Conservation (phyloP, 2,797 vertebrate genomes). For the Oophaga sylvatica region DNA sequence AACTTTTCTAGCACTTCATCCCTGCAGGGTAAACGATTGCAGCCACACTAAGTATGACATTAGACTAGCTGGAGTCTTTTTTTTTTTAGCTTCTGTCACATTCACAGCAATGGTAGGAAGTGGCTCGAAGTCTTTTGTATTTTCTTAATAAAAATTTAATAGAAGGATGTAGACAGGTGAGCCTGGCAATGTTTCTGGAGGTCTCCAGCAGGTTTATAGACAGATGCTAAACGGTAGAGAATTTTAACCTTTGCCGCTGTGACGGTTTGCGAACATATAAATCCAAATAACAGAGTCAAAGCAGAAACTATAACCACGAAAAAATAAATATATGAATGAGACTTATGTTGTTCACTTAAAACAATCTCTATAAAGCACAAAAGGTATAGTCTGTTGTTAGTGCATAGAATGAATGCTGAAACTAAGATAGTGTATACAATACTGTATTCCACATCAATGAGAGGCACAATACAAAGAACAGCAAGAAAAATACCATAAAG, state of each 20-base stretch:
- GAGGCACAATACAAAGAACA: neutral
- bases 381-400: neutral
- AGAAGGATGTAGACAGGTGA: slow-evolving; percentile 41
- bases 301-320: no score
- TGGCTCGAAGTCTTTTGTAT: slow-evolving; percentile 10
- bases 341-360: neutral
- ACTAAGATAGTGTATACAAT: neutral
- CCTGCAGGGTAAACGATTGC: slow-evolving; percentile 22
- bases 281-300: neutral
- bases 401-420: neutral
- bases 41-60: slow-evolving; percentile 24
- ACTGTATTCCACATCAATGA: neutral
- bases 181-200: slow-evolving; percentile 6
- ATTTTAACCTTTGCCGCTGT: neutral
- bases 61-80: neutral
- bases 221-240: slow-evolving; percentile 12
- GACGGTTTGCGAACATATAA: neutral
- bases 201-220: slow-evolving; percentile 28
- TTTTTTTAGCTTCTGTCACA: slow-evolving; percentile 2
- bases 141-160: slow-evolving; percentile 36
- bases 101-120: slow-evolving; percentile 10
- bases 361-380: neutral
- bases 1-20: slow-evolving; percentile 37
- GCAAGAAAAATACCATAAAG: neutral
- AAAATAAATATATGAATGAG: neutral